Evolutionary conservation across 2,113 vertebrate genomes (phyloP).

Genomic region (Perccottus glenii): DNA sequence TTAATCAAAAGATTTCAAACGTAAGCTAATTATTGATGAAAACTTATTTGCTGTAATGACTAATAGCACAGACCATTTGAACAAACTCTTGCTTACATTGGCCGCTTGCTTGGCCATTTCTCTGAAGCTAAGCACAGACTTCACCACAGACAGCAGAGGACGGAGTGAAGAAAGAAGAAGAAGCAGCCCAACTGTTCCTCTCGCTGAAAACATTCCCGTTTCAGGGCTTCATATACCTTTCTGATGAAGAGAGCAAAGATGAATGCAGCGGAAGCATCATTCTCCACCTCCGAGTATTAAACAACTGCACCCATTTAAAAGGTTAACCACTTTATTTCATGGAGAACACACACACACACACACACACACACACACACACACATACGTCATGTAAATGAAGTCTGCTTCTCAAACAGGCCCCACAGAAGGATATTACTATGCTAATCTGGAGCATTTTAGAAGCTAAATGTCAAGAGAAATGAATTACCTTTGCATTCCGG

Average conservation of each 20-base stretch:
- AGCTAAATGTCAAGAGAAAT: conserved; percentile 79
- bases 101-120: not conserved
- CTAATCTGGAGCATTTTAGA: conserved; percentile 75
- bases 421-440: conserved; percentile 73
- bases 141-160: not conserved
- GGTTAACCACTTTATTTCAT: conserved; percentile 73
- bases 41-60: not conserved
- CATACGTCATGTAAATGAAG: conserved; percentile 74
- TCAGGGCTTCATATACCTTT: not conserved
- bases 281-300: conserved; percentile 54
- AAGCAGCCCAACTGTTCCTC: conserved; percentile 8
- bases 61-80: not conserved
- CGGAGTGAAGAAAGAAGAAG: conserved; percentile 1
- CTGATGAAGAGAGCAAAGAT: conserved; percentile 48
- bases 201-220: not conserved
- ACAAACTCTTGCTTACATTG: not conserved
- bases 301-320: conserved; percentile 70
- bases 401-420: conserved; percentile 46
- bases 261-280: conserved; percentile 46
- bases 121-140: conserved; percentile 9
- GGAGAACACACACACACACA: conserved; percentile 48
- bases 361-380: too few relatives aligned
- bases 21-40: not conserved
- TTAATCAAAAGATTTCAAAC: not conserved
- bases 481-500: conserved; percentile 68